Evolutionary conservation across 2,113 vertebrate species (phyloP), one percentile per base, ranked within the genome.

Genomic region (Neodontobutis hainanensis): DNA sequence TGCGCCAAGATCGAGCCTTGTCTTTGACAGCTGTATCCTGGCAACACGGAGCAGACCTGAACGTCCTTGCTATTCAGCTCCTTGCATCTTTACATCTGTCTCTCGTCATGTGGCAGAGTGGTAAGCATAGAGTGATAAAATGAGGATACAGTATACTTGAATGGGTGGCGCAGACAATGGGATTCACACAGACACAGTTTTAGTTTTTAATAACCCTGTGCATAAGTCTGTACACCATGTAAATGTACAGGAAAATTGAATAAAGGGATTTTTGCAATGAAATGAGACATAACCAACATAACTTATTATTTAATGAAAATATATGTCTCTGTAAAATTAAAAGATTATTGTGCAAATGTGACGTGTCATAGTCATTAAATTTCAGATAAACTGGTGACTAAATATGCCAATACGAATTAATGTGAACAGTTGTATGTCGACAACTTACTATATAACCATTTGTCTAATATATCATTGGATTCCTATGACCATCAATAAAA

Each of bases 1-100:
- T 61, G 65, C 60, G 66, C 75, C 60, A 51, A 57, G 47, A 77
- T 75, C 32, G 35, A 85, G 79, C 57, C 55, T 82, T 56, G 65
- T 83, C 85, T 85, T 82, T 64, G 45, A 73, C 68, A 61, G 81
- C 88, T 79, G 88, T 90, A 87, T 87, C 87, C 88, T 89, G 90
- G 88, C 90, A 91, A 91, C 90, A 83, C 82, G 53, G 79, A 86
- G 75, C 83, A 85, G 81, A 89, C 82, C 78, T 81, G 80, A 87
- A 87, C 1, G 68, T 86, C 83, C 83, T 88, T 78, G 79, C 73
- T 80, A 81, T 81, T 88, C 83, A 80, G 82, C 80, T 82, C 65
- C 69, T 80, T 85, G 73, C 79, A 84, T 85, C 84, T 88, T 86
- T 84, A 85, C 73, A 85, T 89, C 83, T 70, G 67, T 81, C 75